Evolutionary conservation across 2,113 vertebrate species (phyloP), one percentile per base, ranked within the genome.

Genomic region (Budorcas taxicolor): DNA sequence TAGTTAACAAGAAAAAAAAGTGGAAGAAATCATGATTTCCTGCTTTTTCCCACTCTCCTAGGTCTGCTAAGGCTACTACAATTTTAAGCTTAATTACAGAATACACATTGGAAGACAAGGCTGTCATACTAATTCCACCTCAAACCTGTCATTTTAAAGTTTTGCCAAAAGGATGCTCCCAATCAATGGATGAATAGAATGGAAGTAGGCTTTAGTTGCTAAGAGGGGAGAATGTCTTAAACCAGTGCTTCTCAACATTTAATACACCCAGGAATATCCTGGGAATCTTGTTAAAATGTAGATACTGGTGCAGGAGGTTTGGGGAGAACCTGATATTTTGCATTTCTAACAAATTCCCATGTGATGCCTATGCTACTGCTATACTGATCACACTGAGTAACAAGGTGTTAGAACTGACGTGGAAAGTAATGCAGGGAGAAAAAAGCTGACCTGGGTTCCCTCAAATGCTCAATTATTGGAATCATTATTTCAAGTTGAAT

Each of bases 281-380:
- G 83, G 55, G 80, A 74, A 95, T 85, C 87, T 81, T 64, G 87
- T 94, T 87, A 92, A 76, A 90, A 92, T 71, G 90, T 53, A 84
- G 90, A 97, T 50, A 23, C 47, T 31, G 80, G 74, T 31, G 36
- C 47, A 55, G 55, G 19, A 78, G 27, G 40, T 53, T 64, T 90
- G 64, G 21, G 57, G 71, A 95, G 53, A 62, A 36, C 33, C 84
- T 87, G 84, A 84, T 60, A 76, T 2, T 96, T 55, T 94, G 90
- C 74, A 92, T 98, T 95, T 92, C 91, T 95, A 95, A 96, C 80
- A 92, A 96, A 92, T 47, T 90, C 71, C 86, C 94, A 96, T 92
- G 95, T 96, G 92, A 92, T 80, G 43, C 53, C 58, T 80, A 71
- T 80, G 90, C 71, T 84, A 50, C 83, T 33, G 47, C 50, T 57